Conservation (phyloP, 2,888 invertebrate genomes). For the Griposia aprilina region DNA sequence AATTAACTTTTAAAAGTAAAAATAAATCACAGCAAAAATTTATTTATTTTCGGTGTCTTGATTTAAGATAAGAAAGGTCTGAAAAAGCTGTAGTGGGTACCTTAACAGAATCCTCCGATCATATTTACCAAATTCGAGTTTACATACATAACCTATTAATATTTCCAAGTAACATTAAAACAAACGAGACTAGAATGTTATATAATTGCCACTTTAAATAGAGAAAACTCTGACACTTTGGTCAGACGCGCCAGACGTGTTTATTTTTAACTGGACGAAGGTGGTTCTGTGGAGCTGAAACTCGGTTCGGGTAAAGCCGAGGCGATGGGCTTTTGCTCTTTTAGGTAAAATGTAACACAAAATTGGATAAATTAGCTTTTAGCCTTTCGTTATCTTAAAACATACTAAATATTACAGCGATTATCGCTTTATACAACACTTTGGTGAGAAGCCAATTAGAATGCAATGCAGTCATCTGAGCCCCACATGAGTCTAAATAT, state of each 20-base stretch:
- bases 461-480: no score
- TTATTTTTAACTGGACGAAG: conserved; percentile 52
- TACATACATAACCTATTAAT: not conserved
- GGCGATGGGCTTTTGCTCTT: not conserved
- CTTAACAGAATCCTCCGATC: not conserved
- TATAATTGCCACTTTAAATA: not conserved
- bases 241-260: conserved; percentile 17
- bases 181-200: not conserved
- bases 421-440: no score
- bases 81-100: not conserved
- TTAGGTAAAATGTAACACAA: conserved; percentile 5
- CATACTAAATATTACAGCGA: no score
- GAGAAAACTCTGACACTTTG: not conserved
- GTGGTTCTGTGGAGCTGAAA: conserved; percentile 9
- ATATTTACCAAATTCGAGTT: not conserved
- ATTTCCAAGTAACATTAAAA: not conserved
- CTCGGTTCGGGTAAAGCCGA: conserved; percentile 8
- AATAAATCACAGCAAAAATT: not conserved
- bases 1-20: not conserved
- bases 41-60: no score
- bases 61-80: not conserved
- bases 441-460: no score
- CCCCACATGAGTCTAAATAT: no score
- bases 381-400: not conserved
- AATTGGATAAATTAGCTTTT: conserved; percentile 31